Evolutionary conservation across 2,797 vertebrate genomes (phyloP), one percentile per base, ranked within the genome.

Genomic region (Macroramphosus scolopax): DNA sequence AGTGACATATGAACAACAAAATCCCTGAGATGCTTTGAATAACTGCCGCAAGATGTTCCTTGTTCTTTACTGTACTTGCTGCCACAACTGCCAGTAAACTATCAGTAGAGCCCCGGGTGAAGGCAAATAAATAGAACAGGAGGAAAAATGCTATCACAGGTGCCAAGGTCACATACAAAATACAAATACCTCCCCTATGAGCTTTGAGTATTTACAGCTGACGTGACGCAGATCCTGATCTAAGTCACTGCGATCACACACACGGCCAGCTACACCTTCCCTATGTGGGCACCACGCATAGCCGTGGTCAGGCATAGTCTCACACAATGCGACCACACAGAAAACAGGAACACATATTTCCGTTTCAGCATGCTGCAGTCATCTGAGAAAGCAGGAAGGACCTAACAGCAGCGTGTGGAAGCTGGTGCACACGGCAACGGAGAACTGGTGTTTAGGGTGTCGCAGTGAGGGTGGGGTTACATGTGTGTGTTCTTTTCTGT

Each of bases 381-480:
- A 32, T 56, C 47, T 78, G 60, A 69, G 76, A 81, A 85, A 82
- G 83, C 81, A 86, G 81, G 83, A 88, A 84, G 75, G 64, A 54
- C 56, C 54, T 29, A 25, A 68, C 47, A 49, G 51, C 6, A 29
- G 40, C 15, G 26, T 18, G 59, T 78, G 73, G 82, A 83, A 78
- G 66, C 65, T 38, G 4, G 18, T 51, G 67, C 58, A 48, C 13
- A 52, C 34, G 68, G 51, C 9, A 43, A 58, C 5, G 43, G 14
- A 58, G 37, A 59, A 42, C 56, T 44, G 42, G 55, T 48, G 48
- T 24, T 43, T 15, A 12, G 35, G n/a, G n/a, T n/a, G n/a, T n/a
- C n/a, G n/a, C n/a, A n/a, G n/a, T n/a, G 51, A 16, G 24, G 47
- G 16, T 13, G 36, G 33, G 24, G 17, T 12, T 45, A 3, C 7